These are phyloP conservation scores for Acromyrmex echinatior DNA, from an alignment of 1,140 invertebrate species.

Conservation along the genomic window DNA sequence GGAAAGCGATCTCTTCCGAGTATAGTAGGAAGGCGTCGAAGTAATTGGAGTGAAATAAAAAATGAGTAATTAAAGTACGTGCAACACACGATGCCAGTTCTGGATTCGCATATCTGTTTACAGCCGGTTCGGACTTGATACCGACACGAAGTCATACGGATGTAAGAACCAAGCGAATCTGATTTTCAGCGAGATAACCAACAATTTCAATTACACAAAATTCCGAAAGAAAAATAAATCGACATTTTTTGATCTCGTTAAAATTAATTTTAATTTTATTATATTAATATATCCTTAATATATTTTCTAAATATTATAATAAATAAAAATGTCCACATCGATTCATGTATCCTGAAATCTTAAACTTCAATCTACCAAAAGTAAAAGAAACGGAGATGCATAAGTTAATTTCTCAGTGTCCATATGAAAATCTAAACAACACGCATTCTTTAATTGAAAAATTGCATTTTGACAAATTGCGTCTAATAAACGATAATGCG, in stretches of 20 bases:
- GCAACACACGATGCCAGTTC: neutral
- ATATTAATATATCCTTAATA: neutral
- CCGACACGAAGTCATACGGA: neutral
- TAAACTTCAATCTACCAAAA: constrained; percentile 1
- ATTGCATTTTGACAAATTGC: neutral
- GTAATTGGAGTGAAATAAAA: constrained; percentile 27
- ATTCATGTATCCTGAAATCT: neutral
- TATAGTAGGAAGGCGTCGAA: neutral
- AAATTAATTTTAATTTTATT: constrained; percentile 10
- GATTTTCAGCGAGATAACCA: constrained; percentile 14
- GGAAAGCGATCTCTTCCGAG: constrained; percentile 17
- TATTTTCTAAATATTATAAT: neutral
- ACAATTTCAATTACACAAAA: neutral
- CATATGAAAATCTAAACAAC: neutral
- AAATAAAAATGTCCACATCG: neutral
- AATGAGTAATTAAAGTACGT: constrained; percentile 48
- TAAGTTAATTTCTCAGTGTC: neutral
- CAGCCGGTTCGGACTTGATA: constrained; percentile 26
- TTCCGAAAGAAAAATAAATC: neutral
- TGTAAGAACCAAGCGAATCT: constrained; percentile 17
- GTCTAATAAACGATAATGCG: neutral
- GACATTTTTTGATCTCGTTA: neutral
- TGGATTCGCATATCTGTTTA: constrained; percentile 16
- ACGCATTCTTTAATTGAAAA: neutral
- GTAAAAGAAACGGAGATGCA: neutral